A percentile compares a stretch with the other conserved stretches of the same genome.
Conservation (phyloP, 2,113 vertebrate genomes). For the Cricetomys ansorgei region DNA sequence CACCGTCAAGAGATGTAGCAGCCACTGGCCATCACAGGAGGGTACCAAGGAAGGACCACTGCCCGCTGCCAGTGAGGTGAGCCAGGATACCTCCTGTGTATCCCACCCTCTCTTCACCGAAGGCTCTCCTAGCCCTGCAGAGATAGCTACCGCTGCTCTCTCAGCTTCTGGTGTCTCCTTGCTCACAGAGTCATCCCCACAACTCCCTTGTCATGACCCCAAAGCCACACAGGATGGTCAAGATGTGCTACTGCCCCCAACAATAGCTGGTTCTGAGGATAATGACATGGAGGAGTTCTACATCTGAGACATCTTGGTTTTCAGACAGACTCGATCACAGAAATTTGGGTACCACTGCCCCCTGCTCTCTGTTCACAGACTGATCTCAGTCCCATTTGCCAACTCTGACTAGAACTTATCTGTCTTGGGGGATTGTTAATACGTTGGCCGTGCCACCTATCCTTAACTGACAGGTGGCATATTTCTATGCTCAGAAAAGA, state of each 20-base stretch:
- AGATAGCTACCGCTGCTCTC: background rate
- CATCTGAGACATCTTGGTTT: conserved; percentile 84
- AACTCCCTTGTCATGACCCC: background rate
- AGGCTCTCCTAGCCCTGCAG: conserved; percentile 76
- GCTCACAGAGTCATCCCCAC: conserved; percentile 53
- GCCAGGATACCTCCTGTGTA: conserved; percentile 61
- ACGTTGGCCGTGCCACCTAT: background rate
- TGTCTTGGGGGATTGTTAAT: background rate
- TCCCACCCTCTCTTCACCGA: conserved; percentile 73
- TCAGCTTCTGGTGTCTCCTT: conserved; percentile 48
- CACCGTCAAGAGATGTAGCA: conserved; percentile 38
- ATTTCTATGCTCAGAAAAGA: background rate
- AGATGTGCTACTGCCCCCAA: background rate
- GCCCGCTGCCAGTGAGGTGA: conserved; percentile 74
- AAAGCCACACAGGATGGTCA: background rate
- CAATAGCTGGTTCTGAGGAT: background rate
- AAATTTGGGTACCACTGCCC: background rate
- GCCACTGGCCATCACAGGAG: conserved; percentile 42
- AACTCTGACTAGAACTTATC: background rate
- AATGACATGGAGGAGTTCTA: conserved; percentile 90
- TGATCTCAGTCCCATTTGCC: background rate
- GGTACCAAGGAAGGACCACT: conserved; percentile 75
- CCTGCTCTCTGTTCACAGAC: background rate
- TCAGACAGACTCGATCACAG: background rate
- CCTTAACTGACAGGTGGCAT: background rate